These are phyloP conservation scores for Spondyliosoma cantharus DNA, from an alignment of 2,797 vertebrate genomes.

Conservation along the genomic window DNA sequence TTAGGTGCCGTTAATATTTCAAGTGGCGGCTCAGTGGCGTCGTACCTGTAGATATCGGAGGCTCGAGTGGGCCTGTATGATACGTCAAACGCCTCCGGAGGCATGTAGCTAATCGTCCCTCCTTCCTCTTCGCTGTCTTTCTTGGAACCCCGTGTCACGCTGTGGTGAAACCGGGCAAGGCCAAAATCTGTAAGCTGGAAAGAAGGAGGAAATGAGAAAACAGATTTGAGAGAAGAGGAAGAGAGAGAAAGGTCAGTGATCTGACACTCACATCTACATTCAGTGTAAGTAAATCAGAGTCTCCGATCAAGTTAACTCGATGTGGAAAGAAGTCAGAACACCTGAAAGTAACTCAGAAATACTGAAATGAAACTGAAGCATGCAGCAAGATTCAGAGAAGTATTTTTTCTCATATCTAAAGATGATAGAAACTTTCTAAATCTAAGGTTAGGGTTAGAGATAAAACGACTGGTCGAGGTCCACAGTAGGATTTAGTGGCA, in stretches of 20 bases:
- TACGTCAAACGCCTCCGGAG: conserved; percentile 79
- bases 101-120: conserved; percentile 84
- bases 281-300: neutral
- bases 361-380: conserved; percentile 12
- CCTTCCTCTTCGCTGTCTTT: conserved; percentile 35
- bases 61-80: conserved; percentile 67
- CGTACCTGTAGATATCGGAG: conserved; percentile 85
- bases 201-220: neutral
- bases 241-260: neutral
- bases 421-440: too few relatives aligned
- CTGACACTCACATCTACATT: neutral
- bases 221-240: neutral
- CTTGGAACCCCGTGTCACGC: conserved; percentile 27
- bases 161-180: conserved; percentile 71
- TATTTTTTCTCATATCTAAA: neutral
- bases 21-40: neutral
- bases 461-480: too few relatives aligned
- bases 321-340: neutral
- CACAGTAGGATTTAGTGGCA: too few relatives aligned
- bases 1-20: too few relatives aligned
- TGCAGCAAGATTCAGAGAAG: neutral
- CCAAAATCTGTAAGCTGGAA: conserved; percentile 84
- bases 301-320: too few relatives aligned
- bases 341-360: neutral
- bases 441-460: too few relatives aligned